These are phyloP conservation scores for Eristalis arbustorum DNA, from an alignment of 2,888 invertebrate species.

Conservation along the genomic window DNA sequence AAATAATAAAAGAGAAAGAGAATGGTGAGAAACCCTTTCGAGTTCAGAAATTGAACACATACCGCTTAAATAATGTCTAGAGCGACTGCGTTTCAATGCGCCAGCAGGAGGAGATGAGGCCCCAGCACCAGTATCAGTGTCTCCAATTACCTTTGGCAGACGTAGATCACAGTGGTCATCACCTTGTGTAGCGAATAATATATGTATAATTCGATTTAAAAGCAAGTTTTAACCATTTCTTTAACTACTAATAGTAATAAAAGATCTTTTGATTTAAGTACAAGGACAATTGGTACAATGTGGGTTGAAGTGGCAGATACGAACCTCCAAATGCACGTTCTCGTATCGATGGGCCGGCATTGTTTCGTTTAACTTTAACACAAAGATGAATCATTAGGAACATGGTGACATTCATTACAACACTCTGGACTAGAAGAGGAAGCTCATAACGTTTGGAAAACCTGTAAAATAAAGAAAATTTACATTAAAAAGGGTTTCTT, in stretches of 20 bases:
- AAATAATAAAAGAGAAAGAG: conserved; percentile 8
- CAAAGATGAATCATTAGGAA: conserved; percentile 96
- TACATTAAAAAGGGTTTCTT: neutral
- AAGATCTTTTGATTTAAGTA: conserved; percentile 7
- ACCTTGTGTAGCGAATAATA: conserved; percentile 65
- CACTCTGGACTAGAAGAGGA: conserved; percentile 96
- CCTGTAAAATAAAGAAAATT: conserved; percentile 83
- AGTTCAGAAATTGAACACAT: conserved; percentile 71
- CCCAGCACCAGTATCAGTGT: conserved; percentile 76
- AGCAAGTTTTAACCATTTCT: conserved; percentile 12
- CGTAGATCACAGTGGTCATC: conserved; percentile 75
- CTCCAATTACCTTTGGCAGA: conserved; percentile 78
- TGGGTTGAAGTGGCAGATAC: conserved; percentile 65
- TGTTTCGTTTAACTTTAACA: conserved; percentile 91
- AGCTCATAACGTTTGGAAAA: conserved; percentile 98
- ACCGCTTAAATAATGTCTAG: conserved; percentile 80
- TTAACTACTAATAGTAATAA: neutral
- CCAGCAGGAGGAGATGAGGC: conserved; percentile 75
- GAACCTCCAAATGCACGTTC: conserved; percentile 93
- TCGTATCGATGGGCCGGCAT: conserved; percentile 82
- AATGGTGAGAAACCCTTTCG: conserved; percentile 8
- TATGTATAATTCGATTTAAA: conserved; percentile 41
- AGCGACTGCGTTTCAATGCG: conserved; percentile 77
- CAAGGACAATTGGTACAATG: conserved; percentile 24
- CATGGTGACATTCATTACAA: conserved; percentile 99